Evolutionary conservation across 2,888 invertebrate genomes (phyloP).

Genomic region (Gymnocheta viridis): DNA sequence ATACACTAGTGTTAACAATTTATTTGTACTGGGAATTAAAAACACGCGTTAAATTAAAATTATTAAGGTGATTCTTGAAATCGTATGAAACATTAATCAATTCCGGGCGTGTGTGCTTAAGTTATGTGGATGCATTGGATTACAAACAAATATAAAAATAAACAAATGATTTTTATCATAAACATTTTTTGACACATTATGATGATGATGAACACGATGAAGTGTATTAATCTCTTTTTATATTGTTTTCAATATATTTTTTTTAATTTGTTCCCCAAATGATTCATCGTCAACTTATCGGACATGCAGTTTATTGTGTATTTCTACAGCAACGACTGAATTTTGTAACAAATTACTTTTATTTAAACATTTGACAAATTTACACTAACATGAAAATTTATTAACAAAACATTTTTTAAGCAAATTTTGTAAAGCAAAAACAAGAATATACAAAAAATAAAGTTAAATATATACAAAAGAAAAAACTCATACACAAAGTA

Average conservation of each 20-base stretch:
- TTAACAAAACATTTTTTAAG: constrained; percentile 67
- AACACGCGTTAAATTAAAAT: background rate
- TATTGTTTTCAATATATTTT: constrained; percentile 37
- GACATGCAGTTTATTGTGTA: constrained; percentile 16
- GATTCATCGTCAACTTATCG: constrained; percentile 57
- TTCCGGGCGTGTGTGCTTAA: constrained; percentile 3
- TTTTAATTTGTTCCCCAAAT: constrained; percentile 40
- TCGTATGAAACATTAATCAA: constrained; percentile 50
- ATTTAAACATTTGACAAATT: constrained; percentile 76
- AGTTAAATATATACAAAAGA: constrained; percentile 25
- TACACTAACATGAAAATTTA: constrained; percentile 71
- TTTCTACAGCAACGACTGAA: constrained; percentile 5
- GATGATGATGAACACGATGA: constrained; percentile 28
- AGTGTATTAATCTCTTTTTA: constrained; percentile 23
- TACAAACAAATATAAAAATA: constrained; percentile 9
- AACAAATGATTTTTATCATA: constrained; percentile 65
- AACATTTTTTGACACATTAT: constrained; percentile 58
- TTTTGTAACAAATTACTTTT: constrained; percentile 73
- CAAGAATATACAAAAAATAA: constrained; percentile 55
- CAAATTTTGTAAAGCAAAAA: constrained; percentile 55
- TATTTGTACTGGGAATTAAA: background rate
- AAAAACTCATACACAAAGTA: constrained; percentile 9
- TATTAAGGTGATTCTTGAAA: constrained; percentile 15
- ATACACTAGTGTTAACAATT: constrained; percentile 11
- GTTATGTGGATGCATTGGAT: constrained; percentile 5